Conservation (phyloP, 2,113 vertebrate species). For the Microcebus ravelobensis region DNA sequence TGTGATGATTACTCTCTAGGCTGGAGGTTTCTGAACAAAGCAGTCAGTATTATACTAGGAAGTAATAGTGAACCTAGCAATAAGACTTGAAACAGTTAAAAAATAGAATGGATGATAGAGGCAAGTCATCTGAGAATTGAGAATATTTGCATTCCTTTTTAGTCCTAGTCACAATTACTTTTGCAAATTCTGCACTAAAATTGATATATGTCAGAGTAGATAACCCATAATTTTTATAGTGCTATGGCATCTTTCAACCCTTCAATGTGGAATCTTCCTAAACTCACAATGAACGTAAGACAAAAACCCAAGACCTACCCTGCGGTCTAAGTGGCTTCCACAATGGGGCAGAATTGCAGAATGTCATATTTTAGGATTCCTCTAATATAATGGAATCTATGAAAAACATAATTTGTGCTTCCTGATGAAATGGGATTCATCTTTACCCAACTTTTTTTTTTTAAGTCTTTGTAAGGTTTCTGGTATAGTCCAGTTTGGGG, state of each 20-base stretch:
- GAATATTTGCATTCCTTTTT: constrained; percentile 43
- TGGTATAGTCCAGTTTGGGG: constrained; percentile 5
- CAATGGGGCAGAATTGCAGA: neutral
- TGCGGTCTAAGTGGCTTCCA: neutral
- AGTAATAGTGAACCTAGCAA: neutral
- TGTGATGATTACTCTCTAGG: neutral
- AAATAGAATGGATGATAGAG: neutral
- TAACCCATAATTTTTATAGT: neutral
- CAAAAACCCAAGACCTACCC: neutral
- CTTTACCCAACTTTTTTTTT: constrained; percentile 13
- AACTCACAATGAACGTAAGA: neutral
- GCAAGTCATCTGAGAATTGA: neutral
- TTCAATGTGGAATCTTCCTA: neutral
- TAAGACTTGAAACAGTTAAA: neutral
- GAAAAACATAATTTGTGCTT: neutral
- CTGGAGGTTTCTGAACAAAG: neutral
- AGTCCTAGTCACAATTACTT: neutral
- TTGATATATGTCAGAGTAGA: neutral
- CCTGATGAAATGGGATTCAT: neutral
- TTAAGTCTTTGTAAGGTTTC: neutral
- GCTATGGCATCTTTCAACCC: neutral
- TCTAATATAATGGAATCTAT: neutral
- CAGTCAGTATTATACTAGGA: neutral
- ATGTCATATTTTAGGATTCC: neutral
- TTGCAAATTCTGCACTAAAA: constrained; percentile 9